Base-by-base conservation (phyloP, 2,888 invertebrate genomes). In the Graphium colonna region DNA sequence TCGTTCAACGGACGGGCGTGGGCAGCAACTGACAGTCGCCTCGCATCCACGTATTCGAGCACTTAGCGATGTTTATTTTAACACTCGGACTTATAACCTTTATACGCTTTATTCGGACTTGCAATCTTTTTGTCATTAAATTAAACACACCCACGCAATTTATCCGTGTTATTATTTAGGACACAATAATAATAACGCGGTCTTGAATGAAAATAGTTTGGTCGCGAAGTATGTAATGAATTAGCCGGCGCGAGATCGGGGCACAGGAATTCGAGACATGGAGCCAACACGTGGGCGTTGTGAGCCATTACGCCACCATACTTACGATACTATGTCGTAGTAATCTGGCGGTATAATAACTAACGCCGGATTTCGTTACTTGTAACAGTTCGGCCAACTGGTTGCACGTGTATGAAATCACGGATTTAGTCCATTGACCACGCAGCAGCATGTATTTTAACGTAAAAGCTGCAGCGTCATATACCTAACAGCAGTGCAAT, bases 11-110 rank as follows among this genome's bases (percentile, higher is more conserved):
- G 56, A 41, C 50, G 54, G 47, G 56, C 44, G 71, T 71, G 60
- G 74, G 71, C 60, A 60, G 60, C 60, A 55, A 57, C 63, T 66
- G 69, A 68, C 67, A 67, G 61, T 60, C 57, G 61, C 57, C 57
- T 57, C 55, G 55, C 62, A 64, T 67, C 64, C 61, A 63, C 57
- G 65, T 59, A 65, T 69, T 67, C 68, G 64, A 61, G 36, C 36
- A 9, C 60, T 58, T 59, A 63, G 65, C 59, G 15, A 8, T 50
- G 17, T 50, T 50, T 42, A 49, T 56, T 52, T 57, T 51, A 44
- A 49, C 33, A 10, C 16, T 10, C 42, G 13, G 13, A 36, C 39
- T 44, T 4, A n/a, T 2, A 21, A 21, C 5, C 21, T n/a, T n/a
- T 21, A 21, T 21, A 21, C 5, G 21, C 21, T 21, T 21, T 21